These are phyloP conservation scores for Prunella fulvescens DNA, from an alignment of 2,113 vertebrate species.

Conservation along the genomic window DNA sequence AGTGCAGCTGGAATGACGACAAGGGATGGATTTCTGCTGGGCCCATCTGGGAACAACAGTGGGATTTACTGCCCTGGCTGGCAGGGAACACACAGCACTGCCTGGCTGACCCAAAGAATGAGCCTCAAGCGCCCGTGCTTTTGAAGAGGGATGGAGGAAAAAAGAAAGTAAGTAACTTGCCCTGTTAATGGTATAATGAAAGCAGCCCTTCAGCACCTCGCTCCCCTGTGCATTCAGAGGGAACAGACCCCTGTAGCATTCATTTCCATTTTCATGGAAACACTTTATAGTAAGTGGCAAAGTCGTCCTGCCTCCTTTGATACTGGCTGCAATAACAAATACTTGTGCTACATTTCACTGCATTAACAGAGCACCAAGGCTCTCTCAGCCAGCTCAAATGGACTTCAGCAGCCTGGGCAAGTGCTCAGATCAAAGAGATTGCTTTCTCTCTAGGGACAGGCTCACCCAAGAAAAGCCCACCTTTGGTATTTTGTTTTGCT, in stretches of 20 bases:
- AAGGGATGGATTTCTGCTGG: constrained; percentile 11
- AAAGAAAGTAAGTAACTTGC: not conserved
- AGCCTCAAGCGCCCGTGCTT: not conserved
- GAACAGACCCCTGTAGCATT: not conserved
- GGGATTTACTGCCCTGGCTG: not conserved
- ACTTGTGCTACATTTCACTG: not conserved
- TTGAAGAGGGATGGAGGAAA: not conserved
- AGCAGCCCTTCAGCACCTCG: not conserved
- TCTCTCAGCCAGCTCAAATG: not conserved
- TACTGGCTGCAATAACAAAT: not conserved
- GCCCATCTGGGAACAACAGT: not conserved
- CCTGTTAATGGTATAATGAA: constrained; percentile 24
- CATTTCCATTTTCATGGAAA: constrained; percentile 29
- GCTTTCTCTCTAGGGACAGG: not conserved
- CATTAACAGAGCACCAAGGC: not conserved
- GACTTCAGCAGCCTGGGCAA: not conserved
- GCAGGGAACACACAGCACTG: not conserved
- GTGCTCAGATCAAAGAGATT: not conserved
- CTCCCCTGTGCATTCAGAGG: not conserved
- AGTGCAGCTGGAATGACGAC: not conserved
- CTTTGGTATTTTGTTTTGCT: not conserved
- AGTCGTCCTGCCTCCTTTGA: not conserved
- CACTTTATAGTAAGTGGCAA: not conserved
- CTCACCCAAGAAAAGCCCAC: not conserved
- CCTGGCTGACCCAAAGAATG: not conserved